Evolutionary conservation across 1,140 invertebrate genomes (phyloP).

Genomic region (Drosophila ficusphila): DNA sequence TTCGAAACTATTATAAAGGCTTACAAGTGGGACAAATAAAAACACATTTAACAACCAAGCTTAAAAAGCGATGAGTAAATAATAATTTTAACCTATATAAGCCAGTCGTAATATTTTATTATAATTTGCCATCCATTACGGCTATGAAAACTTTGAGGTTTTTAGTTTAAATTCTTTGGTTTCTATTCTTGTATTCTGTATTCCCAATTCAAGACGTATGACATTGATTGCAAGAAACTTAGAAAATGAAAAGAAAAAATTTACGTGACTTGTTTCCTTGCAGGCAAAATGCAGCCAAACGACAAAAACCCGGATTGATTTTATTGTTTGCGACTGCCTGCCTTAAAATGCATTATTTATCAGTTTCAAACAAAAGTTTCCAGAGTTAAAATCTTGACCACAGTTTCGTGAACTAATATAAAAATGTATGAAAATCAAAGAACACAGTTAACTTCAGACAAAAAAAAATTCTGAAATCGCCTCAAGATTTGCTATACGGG

Average conservation of each 20-base stretch:
- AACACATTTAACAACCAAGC: too few species aligned
- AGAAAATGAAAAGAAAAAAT: constrained; percentile 53
- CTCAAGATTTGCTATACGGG: too few species aligned
- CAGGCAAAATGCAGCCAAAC: constrained; percentile 32
- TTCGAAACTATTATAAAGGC: too few species aligned
- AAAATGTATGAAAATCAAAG: constrained; percentile 25
- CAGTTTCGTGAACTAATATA: constrained; percentile 12
- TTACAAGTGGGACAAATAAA: too few species aligned
- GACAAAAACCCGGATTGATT: constrained; percentile 19
- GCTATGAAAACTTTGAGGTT: too few species aligned
- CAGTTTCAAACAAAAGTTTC: constrained; percentile 12
- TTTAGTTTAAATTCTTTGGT: too few species aligned
- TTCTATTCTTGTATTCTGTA: too few species aligned
- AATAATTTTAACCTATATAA: too few species aligned
- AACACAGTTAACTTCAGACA: constrained; percentile 3
- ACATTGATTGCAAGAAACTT: constrained; percentile 27
- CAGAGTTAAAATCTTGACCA: constrained; percentile 10
- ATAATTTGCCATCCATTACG: too few species aligned
- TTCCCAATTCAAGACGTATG: neutral
- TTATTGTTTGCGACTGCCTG: constrained; percentile 24
- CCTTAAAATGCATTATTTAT: constrained; percentile 39
- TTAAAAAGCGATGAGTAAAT: too few species aligned
- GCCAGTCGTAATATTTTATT: too few species aligned
- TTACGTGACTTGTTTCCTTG: constrained; percentile 41
- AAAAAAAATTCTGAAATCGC: too few species aligned